Evolutionary conservation across 2,888 invertebrate genomes (phyloP).

Genomic region (Drosophila paucipuncta): DNA sequence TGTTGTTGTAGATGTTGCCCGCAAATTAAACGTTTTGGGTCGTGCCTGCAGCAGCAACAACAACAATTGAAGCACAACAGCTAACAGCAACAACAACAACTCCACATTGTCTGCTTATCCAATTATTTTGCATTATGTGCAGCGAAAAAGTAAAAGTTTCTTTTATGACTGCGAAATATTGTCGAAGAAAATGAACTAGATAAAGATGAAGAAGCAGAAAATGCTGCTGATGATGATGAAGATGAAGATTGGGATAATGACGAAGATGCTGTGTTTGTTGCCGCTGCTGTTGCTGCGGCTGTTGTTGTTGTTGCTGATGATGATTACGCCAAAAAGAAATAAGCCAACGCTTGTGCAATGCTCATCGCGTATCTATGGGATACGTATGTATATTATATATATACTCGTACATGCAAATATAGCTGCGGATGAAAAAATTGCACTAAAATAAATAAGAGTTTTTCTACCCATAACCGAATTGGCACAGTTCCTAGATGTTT

Average conservation of each 20-base stretch:
- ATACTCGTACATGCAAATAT: background rate
- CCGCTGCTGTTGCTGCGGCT: background rate
- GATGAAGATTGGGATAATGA: conserved; percentile 28
- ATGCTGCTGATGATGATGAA: background rate
- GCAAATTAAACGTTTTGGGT: conserved; percentile 71
- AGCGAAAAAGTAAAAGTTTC: conserved; percentile 73
- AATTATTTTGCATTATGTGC: conserved; percentile 67
- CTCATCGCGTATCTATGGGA: background rate
- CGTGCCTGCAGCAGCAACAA: conserved; percentile 51
- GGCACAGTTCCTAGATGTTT: background rate
- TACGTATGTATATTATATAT: background rate
- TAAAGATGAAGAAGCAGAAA: conserved; percentile 20
- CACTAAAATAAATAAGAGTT: background rate
- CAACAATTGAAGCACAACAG: conserved; percentile 11
- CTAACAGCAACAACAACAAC: conserved; percentile 13
- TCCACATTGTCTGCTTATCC: conserved; percentile 55
- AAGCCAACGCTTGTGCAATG: conserved; percentile 56
- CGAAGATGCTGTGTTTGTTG: conserved; percentile 1
- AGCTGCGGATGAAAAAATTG: too few species aligned
- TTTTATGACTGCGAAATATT: conserved; percentile 62
- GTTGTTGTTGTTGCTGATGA: conserved; percentile 16
- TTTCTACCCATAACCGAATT: background rate
- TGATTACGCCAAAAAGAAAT: conserved; percentile 16
- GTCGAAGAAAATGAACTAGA: conserved; percentile 54
- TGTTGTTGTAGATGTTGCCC: conserved; percentile 33